phyloP scores from a whole-genome alignment of 2,113 vertebrate species.

The Zosterops hypoxanthus region DNA sequence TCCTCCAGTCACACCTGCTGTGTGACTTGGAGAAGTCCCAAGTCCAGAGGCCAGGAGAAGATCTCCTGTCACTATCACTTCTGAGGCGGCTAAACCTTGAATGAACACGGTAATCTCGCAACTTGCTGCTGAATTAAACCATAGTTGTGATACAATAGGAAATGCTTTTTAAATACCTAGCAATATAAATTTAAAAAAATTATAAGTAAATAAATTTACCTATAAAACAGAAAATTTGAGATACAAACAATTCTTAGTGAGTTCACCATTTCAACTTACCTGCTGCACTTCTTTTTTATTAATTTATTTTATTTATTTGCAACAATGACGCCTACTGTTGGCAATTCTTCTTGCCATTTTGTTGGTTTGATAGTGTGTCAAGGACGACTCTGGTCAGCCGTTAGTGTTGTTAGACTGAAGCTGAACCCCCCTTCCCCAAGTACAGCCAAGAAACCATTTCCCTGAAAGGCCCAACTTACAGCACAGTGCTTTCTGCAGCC shows the following conservation, averaged over 20 bases:
- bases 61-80: not conserved
- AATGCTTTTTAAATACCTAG: not conserved
- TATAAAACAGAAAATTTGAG: not conserved
- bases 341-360: not conserved
- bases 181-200: not conserved
- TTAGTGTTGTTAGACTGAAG: not conserved
- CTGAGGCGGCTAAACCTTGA: not conserved
- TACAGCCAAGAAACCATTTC: not conserved
- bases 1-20: not conserved
- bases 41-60: not conserved
- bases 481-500: slow-evolving; percentile 94
- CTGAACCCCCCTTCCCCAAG: not conserved
- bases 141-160: not conserved
- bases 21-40: not conserved
- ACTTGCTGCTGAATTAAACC: not conserved
- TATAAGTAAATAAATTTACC: not conserved
- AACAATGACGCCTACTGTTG: not conserved
- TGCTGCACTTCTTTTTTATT: not conserved
- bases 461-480: slow-evolving; percentile 80
- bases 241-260: not conserved
- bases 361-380: not conserved
- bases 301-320: not conserved
- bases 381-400: not conserved
- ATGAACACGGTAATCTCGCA: not conserved
- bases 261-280: not conserved